Percentiles rank a stretch among this genome's conserved stretches.
Evolutionary conservation across 2,797 vertebrate species (phyloP).

Genomic region (Zenarchopterus dispar): DNA sequence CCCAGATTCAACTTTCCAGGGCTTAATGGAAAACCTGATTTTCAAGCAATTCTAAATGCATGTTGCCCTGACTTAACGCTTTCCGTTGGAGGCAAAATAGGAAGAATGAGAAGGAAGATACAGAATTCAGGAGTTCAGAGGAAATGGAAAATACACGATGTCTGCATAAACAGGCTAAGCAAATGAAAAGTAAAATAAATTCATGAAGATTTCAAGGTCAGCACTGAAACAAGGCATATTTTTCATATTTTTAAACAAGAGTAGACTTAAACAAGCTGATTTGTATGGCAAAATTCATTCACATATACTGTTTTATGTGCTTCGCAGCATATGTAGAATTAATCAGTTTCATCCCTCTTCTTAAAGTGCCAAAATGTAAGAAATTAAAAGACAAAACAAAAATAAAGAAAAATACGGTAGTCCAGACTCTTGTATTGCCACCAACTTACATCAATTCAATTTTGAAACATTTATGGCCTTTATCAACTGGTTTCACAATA

Average conservation of each 20-base stretch:
- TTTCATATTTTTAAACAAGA: conserved; percentile 24
- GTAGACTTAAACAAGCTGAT: conserved; percentile 17
- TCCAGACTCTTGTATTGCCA: too few species aligned
- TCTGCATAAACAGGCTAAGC: conserved; percentile 32
- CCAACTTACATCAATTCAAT: too few species aligned
- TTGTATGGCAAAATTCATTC: not conserved
- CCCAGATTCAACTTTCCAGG: conserved; percentile 80
- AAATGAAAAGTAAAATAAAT: conserved; percentile 32
- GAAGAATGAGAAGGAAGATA: conserved; percentile 35
- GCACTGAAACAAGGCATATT: conserved; percentile 17
- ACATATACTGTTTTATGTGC: too few species aligned
- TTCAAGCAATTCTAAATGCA: conserved; percentile 67
- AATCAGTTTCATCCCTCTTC: too few species aligned
- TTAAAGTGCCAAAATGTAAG: too few species aligned
- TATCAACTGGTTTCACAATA: too few species aligned
- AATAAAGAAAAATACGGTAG: too few species aligned
- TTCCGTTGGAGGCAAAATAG: conserved; percentile 40
- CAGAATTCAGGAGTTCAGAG: conserved; percentile 34
- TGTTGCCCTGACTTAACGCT: conserved; percentile 55
- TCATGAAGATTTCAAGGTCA: conserved; percentile 48
- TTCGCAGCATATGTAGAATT: too few species aligned
- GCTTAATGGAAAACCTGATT: conserved; percentile 80
- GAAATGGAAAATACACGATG: conserved; percentile 28
- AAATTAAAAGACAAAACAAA: too few species aligned
- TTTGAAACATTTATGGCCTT: too few species aligned